Percentiles rank a stretch among this genome's conserved stretches.
Conservation (phyloP, 2,113 vertebrate species). For the Regulus satrapa region DNA sequence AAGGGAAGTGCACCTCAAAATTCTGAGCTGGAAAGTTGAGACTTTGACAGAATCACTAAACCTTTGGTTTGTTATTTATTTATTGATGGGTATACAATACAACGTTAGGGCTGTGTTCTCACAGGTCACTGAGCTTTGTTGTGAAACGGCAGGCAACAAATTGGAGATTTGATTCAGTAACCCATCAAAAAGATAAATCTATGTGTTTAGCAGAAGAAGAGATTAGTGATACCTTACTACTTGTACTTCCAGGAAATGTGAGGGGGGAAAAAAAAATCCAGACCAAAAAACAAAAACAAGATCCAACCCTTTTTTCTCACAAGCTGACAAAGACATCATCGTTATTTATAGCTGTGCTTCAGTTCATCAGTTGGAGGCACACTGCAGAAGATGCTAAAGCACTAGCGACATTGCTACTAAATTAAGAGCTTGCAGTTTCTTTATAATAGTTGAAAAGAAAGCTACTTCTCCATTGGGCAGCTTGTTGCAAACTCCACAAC, state of each 20-base stretch:
- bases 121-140: background rate
- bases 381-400: constrained; percentile 10
- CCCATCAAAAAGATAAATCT: background rate
- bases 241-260: background rate
- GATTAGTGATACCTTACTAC: background rate
- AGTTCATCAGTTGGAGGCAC: constrained; percentile 31
- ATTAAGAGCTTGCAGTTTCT: constrained; percentile 31
- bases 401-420: background rate
- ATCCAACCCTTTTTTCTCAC: constrained; percentile 15
- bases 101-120: fast-evolving
- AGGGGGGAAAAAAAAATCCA: background rate
- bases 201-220: background rate
- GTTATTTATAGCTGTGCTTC: constrained; percentile 55
- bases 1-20: background rate
- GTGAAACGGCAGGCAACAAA: background rate
- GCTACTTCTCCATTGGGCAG: background rate
- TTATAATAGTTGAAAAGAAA: constrained; percentile 26
- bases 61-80: no score
- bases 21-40: background rate
- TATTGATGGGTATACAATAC: fast-evolving
- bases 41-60: background rate
- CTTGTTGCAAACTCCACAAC: background rate
- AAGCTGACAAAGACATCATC: constrained; percentile 29
- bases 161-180: background rate
- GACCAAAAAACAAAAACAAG: background rate